Percentiles rank a stretch among this genome's conserved stretches.
These are phyloP conservation scores for Drosophila atripex DNA, from an alignment of 2,888 invertebrate genomes.

Conservation along the genomic window DNA sequence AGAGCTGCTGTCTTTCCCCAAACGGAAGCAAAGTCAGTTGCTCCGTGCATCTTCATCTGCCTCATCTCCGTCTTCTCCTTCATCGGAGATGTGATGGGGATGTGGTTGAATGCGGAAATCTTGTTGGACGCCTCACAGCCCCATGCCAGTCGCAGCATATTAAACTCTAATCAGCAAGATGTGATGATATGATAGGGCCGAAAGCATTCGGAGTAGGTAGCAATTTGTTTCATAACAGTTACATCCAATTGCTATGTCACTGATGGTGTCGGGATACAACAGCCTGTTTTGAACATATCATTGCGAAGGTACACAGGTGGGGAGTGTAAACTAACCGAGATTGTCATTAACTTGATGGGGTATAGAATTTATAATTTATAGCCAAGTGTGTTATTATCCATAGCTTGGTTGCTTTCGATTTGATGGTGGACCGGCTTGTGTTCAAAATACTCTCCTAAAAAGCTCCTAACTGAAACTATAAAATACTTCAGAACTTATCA, in stretches of 20 bases:
- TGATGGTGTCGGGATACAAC: constrained; percentile 43
- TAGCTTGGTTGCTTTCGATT: background rate
- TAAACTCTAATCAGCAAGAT: constrained; percentile 49
- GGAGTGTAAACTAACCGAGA: constrained; percentile 34
- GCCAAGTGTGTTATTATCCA: constrained; percentile 19
- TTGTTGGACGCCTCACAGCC: constrained; percentile 54
- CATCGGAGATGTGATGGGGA: constrained; percentile 31
- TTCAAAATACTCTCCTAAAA: background rate
- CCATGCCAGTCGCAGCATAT: constrained; percentile 50
- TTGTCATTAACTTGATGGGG: constrained; percentile 19
- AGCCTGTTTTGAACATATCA: constrained; percentile 17
- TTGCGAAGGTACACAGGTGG: constrained; percentile 29
- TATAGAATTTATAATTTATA: constrained; percentile 7
- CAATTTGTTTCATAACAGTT: constrained; percentile 52
- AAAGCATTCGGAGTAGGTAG: constrained; percentile 49
- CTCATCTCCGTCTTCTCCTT: constrained; percentile 18
- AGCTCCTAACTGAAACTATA: too few species aligned
- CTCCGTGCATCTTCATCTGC: constrained; percentile 51
- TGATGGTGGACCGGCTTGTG: background rate
- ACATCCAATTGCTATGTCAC: constrained; percentile 49
- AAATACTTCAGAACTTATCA: background rate
- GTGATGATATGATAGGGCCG: constrained; percentile 51
- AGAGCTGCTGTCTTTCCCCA: constrained; percentile 15
- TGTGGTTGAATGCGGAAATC: constrained; percentile 69
- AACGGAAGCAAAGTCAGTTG: constrained; percentile 63